Evolutionary conservation across 2,797 vertebrate species (phyloP).

Genomic region (Gastrophryne carolinensis): DNA sequence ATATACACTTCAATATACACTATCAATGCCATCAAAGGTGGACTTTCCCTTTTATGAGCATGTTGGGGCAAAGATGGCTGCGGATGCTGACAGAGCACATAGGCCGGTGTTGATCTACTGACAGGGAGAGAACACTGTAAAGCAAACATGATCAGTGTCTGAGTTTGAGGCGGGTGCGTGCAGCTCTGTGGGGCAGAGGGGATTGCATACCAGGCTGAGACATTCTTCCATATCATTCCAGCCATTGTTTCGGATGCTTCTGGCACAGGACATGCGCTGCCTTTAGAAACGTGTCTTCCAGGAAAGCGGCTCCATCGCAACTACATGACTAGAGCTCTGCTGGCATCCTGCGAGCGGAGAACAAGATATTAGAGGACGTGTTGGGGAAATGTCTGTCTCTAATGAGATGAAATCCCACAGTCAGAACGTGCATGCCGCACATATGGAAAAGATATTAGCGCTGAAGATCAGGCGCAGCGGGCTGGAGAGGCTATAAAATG

Average conservation of each 20-base stretch:
- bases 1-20: no score
- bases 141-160: no score
- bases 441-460: conserved; percentile 36
- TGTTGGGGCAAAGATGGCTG: no score
- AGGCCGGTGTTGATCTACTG: no score
- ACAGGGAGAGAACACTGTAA: no score
- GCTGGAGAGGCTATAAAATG: conserved; percentile 28
- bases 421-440: conserved; percentile 16
- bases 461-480: conserved; percentile 18
- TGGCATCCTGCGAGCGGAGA: neutral
- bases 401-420: conserved; percentile 26
- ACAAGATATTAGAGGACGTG: conserved; percentile 16
- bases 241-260: neutral
- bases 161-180: no score
- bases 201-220: no score
- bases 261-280: neutral
- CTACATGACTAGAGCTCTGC: neutral
- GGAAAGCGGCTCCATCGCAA: neutral
- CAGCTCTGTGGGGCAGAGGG: no score
- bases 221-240: neutral
- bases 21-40: no score
- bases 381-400: conserved; percentile 24
- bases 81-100: no score
- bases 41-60: no score
- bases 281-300: neutral